Evolutionary conservation across 2,888 invertebrate species (phyloP).

Genomic region (Erpobdella octoculata): DNA sequence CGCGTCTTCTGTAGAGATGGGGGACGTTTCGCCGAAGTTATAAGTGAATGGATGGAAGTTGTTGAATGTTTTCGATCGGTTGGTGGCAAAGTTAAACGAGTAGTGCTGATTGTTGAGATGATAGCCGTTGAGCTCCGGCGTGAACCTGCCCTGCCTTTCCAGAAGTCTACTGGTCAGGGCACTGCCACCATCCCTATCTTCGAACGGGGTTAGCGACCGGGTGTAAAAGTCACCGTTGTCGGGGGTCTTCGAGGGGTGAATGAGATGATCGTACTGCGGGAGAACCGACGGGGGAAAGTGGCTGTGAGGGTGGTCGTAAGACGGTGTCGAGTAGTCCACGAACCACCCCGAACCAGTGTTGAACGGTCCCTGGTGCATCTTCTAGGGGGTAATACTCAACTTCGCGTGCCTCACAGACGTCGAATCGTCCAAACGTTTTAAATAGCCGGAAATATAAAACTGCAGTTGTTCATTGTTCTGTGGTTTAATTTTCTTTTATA

Average conservation of each 20-base stretch:
- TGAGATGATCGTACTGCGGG: constrained; percentile 1
- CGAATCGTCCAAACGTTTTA: too few relatives aligned
- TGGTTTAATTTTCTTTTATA: too few relatives aligned
- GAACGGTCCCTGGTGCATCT: constrained; percentile 8
- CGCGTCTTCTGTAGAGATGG: background rate
- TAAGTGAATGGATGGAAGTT: background rate
- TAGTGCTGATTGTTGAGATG: background rate
- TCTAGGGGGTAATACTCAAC: too few relatives aligned
- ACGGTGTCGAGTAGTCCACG: background rate
- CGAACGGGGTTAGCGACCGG: background rate
- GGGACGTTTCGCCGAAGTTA: background rate
- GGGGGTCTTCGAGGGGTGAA: background rate
- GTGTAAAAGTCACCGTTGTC: background rate
- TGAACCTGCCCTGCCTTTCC: background rate
- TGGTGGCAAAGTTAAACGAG: background rate
- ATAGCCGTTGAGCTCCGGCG: background rate
- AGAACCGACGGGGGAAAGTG: too few relatives aligned
- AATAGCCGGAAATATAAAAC: too few relatives aligned
- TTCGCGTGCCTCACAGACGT: too few relatives aligned
- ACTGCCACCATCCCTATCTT: background rate
- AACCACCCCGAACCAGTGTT: background rate
- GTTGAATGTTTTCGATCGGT: background rate
- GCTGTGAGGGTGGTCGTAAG: constrained; percentile 4
- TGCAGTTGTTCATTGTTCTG: too few relatives aligned
- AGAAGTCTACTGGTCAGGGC: background rate